Evolutionary conservation across 2,797 vertebrate genomes (phyloP), one percentile per base, ranked within the genome.

Genomic region (Zenarchopterus dispar): DNA sequence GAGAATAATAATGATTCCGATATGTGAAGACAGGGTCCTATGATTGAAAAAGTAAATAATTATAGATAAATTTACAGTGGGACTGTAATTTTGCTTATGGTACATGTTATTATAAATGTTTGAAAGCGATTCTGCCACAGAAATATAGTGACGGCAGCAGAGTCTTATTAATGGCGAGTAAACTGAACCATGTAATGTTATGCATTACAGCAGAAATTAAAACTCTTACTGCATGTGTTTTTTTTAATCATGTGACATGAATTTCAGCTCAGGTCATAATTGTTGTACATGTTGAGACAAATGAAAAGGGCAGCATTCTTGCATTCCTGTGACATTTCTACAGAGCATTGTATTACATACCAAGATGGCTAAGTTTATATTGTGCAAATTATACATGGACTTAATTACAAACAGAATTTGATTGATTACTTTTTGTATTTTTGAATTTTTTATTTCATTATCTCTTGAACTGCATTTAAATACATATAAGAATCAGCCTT

Each of bases 231-330:
- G 45, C 0, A 43, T 62, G 56, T 79, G 60, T 28, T 77, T 87
- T 79, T 67, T 82, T 79, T 78, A 82, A 75, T 85, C 62, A 70
- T 24, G 41, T 64, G 45, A 71, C 22, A 77, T 64, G 41, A 56
- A 67, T 61, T 54, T 26, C 11, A 45, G 62, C 59, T 69, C 17
- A 58, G 75, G 75, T 82, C 68, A 48, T 56, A 65, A 84, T 89
- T 84, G 80, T 44, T 71, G 69, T 78, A 69, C 43, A 24, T 62
- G 70, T 82, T 87, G 67, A 84, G 68, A 82, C 28, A 77, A 59
- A 80, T 73, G 60, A 55, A 81, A 78, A 78, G 70, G 75, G 60
- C 62, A 76, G 45, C 64, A 47, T 64, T 84, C 44, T n/a, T 70
- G 33, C 78, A 57, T 69, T 77, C 74, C 36, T 13, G 2, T 66